Conservation (phyloP, 2,113 vertebrate species). For the Chiloscyllium plagiosum region DNA sequence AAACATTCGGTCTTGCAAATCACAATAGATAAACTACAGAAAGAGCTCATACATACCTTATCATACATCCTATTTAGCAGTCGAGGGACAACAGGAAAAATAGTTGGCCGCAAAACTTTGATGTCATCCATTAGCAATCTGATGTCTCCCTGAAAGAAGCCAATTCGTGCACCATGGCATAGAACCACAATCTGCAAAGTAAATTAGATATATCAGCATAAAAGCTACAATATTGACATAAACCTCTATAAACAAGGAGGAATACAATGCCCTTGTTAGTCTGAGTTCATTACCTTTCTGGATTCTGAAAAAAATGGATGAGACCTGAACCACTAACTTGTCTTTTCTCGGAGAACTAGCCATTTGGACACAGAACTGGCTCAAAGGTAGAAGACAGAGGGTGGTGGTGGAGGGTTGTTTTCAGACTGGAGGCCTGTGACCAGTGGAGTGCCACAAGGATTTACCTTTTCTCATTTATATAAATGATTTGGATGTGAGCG, state of each 20-base stretch:
- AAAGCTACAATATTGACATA: background rate
- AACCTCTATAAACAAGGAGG: background rate
- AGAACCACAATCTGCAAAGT: constrained; percentile 69
- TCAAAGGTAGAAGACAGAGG: no score
- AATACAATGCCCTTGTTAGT: background rate
- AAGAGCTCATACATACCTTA: constrained; percentile 64
- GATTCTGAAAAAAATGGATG: no score
- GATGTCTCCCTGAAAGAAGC: constrained; percentile 96
- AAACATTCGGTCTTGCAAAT: background rate
- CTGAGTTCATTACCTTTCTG: background rate
- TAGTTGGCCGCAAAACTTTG: constrained; percentile 78
- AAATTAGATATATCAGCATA: background rate
- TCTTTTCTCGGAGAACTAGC: no score
- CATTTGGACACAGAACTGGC: no score
- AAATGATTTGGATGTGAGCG: no score
- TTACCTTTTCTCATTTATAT: no score
- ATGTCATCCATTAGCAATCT: constrained; percentile 95
- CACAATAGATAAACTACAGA: background rate
- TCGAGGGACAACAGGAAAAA: constrained; percentile 92
- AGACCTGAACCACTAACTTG: background rate
- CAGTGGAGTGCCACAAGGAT: no score
- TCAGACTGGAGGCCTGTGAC: no score
- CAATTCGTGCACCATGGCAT: constrained; percentile 82
- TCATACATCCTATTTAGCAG: constrained; percentile 97
- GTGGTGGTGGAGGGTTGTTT: no score